Evolutionary conservation across 1,140 invertebrate species (phyloP), one percentile per base, ranked within the genome.

Genomic region (Scaptomyza graminum): DNA sequence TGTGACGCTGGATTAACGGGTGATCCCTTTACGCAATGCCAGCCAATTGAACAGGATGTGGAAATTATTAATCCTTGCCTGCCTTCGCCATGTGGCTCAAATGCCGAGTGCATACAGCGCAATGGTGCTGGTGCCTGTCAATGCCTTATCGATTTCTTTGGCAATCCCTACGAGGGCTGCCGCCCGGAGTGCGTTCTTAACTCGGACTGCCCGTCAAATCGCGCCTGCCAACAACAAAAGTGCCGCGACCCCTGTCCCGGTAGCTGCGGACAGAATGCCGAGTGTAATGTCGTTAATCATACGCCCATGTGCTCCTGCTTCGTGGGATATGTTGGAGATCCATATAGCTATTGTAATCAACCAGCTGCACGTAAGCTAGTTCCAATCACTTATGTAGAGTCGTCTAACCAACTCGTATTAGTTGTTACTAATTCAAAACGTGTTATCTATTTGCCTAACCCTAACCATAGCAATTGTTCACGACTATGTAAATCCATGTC

Each of bases 191-290:
- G 96, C 91, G 92, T 95, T 2, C 90, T 95, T 1, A 96, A 95
- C 88, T 94, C 94, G 1, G 95, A 96, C 80, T 96, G 96, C 78
- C 92, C 94, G 37, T 93, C 94, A 8, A 94, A 94, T 74, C 93
- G 93, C 67, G 94, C 95, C 25, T 96, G 95, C 73, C 92, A 95
- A 12, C 94, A 95, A 75, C 94, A 94, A 63, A 96, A 95, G 92
- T 97, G 96, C 81, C 93, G 93, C 74, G 94, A 97, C 93, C 96
- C 96, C 43, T 97, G 96, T 84, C 94, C 94, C 0, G 95, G 95
- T 16, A 94, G 94, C 39, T 97, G 96, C 90, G 95, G 95, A 49
- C 92, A 93, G 31, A 96, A 96, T 79, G 96, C 94, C 2, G 93
- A 95, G 70, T 96, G 96, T 82, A 93, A 94, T 87, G 95, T 95